phyloP scores from a whole-genome alignment of 2,797 vertebrate species.

The Huso huso region DNA sequence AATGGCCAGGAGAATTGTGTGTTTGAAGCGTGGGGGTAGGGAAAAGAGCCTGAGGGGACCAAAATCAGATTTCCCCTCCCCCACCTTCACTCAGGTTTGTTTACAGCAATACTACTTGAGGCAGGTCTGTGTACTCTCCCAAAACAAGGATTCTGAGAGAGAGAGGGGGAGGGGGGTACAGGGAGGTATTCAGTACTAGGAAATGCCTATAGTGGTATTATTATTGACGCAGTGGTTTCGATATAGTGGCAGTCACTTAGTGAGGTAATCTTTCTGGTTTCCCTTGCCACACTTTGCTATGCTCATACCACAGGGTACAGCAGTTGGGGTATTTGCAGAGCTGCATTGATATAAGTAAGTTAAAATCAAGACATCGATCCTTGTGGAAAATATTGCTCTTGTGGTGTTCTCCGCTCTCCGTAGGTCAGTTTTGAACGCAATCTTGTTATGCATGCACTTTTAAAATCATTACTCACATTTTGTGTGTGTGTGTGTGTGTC shows the following conservation, averaged over 20 bases:
- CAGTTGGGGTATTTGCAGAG: constrained; percentile 13
- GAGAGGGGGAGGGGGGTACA: constrained; percentile 9
- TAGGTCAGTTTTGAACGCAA: too few relatives aligned
- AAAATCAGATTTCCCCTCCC: too few relatives aligned
- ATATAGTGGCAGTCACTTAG: too few relatives aligned
- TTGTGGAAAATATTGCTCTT: constrained; percentile 6
- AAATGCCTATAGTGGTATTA: neutral
- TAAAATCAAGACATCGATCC: constrained; percentile 13
- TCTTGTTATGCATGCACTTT: constrained; percentile 5
- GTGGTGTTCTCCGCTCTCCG: too few relatives aligned
- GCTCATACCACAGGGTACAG: too few relatives aligned
- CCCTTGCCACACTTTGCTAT: too few relatives aligned
- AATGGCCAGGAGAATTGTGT: constrained; percentile 32
- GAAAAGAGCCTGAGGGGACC: neutral
- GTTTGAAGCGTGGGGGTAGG: constrained; percentile 23
- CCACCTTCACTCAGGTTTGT: constrained; percentile 10
- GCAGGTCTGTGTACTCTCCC: neutral
- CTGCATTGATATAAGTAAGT: constrained; percentile 16
- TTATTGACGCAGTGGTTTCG: too few relatives aligned
- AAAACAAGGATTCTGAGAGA: constrained; percentile 1
- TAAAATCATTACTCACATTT: neutral
- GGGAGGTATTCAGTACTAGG: constrained; percentile 18
- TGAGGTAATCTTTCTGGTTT: too few relatives aligned
- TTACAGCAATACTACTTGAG: constrained; percentile 17
- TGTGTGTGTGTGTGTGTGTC: constrained; percentile 10